Percentiles rank a stretch among this genome's conserved stretches.
These are phyloP conservation scores for Papilio gigon DNA, from an alignment of 2,888 invertebrate genomes.

Conservation along the genomic window DNA sequence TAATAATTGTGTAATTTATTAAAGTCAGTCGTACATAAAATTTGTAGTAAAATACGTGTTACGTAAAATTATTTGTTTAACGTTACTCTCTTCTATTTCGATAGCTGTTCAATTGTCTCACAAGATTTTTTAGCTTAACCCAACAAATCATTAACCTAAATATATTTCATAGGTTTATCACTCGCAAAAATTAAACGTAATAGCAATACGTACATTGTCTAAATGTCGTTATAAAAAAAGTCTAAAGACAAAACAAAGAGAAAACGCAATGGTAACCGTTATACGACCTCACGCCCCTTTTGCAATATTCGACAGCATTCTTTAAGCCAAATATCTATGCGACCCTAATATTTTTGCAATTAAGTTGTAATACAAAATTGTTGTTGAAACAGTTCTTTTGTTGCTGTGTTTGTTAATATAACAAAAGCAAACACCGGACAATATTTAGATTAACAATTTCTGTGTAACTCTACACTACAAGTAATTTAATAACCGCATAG, in stretches of 20 bases:
- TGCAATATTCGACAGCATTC: neutral
- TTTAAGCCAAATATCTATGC: neutral
- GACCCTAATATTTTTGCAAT: neutral
- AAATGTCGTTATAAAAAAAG: neutral
- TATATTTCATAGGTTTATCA: too few relatives aligned
- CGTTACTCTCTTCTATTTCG: neutral
- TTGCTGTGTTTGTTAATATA: too few relatives aligned
- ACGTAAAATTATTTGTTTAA: neutral
- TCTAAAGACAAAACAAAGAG: neutral
- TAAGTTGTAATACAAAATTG: neutral
- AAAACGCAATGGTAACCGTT: neutral
- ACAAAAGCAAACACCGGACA: too few relatives aligned
- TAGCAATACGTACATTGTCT: neutral
- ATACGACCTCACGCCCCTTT: neutral
- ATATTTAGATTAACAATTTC: neutral
- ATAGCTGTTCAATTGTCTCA: too few relatives aligned
- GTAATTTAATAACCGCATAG: neutral
- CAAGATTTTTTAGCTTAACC: too few relatives aligned
- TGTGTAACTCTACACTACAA: neutral
- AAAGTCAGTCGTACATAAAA: too few relatives aligned
- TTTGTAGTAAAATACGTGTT: neutral
- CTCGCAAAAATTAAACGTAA: neutral
- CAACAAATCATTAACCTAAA: too few relatives aligned
- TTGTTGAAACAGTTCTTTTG: neutral
- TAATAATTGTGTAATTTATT: too few relatives aligned